phyloP scores from a whole-genome alignment of 2,113 vertebrate species.

The Erythrocebus patas region DNA sequence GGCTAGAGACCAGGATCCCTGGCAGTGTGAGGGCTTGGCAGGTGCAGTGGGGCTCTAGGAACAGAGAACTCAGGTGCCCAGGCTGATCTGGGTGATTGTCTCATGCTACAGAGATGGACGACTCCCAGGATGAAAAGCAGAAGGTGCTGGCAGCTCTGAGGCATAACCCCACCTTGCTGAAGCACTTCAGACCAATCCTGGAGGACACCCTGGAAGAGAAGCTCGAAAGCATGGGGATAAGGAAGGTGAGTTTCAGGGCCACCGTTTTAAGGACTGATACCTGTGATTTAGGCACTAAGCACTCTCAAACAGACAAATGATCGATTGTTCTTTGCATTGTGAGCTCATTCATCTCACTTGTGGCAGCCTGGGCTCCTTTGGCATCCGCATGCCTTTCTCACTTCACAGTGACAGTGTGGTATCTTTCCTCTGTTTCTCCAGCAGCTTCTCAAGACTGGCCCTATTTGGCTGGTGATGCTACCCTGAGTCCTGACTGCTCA shows the following conservation, averaged over 20 bases:
- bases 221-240: slow-evolving; percentile 79
- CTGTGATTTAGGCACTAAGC: fast-evolving
- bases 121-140: background rate
- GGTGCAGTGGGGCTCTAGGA: background rate
- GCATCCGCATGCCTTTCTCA: background rate
- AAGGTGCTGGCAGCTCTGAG: slow-evolving; percentile 61
- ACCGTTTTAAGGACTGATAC: fast-evolving
- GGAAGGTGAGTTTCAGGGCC: slow-evolving; percentile 54
- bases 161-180: slow-evolving; percentile 74
- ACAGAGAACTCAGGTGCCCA: fast-evolving
- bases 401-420: background rate
- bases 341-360: background rate
- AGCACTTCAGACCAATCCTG: slow-evolving; percentile 74
- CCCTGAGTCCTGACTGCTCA: background rate
- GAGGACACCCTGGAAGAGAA: slow-evolving; percentile 82
- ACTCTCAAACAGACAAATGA: background rate
- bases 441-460: background rate
- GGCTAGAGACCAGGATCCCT: background rate
- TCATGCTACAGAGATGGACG: slow-evolving; percentile 57
- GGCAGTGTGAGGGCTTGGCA: background rate
- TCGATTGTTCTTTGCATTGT: fast-evolving
- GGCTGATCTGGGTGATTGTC: background rate
- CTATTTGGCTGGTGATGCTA: background rate
- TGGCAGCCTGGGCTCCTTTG: background rate
- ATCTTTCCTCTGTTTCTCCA: background rate